Base-by-base conservation (phyloP, 2,888 invertebrate genomes). In the Dasysyrphus tricinctus region DNA sequence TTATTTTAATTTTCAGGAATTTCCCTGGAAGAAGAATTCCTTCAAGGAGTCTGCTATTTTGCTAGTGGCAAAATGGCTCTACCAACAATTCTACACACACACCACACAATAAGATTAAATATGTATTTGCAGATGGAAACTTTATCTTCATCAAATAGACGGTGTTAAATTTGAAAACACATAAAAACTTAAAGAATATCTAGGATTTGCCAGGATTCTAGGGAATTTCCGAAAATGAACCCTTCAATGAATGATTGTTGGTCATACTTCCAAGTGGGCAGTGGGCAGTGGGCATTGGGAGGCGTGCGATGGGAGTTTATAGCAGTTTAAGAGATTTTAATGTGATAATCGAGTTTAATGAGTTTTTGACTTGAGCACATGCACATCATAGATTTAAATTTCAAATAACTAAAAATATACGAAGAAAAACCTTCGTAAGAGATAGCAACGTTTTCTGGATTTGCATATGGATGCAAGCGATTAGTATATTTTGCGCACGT, bases 271-370 rank as follows among this genome's bases (percentile, higher is more conserved):
- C 24, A 11, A 54, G 32, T 32, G 5, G 6, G 5, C 0, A 14
- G 1, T 29, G 8, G 54, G 29, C 14, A 14, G 8, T 47, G 39
- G 49, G 39, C 3, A n/a, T n/a, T n/a, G 39, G 12, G 12, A 12
- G 39, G 39, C 12, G 32, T 4, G 37, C 37, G 2, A 32, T 14
- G 44, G n/a, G 14, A 3, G 12, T 12, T 7, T 51, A 47, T 19
- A 5, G 1, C 5, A 34, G 16, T 67, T 67, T 24, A 47, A 32
- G n/a, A 79, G 76, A 80, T 80, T 37, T 85, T 61, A 80, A 85
- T 69, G 54, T 63, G 80, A 80, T 85, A 85, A 85, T 80, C 76
- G 69, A 85, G 73, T 61, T 65, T 72, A 84, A 80, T 54, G 57
- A 84, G 80, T 84, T 79, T 84, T 65, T 75, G 65, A 61, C 56